These are phyloP conservation scores for Delphinus delphis DNA, from an alignment of 2,113 vertebrate species.

Conservation along the genomic window DNA sequence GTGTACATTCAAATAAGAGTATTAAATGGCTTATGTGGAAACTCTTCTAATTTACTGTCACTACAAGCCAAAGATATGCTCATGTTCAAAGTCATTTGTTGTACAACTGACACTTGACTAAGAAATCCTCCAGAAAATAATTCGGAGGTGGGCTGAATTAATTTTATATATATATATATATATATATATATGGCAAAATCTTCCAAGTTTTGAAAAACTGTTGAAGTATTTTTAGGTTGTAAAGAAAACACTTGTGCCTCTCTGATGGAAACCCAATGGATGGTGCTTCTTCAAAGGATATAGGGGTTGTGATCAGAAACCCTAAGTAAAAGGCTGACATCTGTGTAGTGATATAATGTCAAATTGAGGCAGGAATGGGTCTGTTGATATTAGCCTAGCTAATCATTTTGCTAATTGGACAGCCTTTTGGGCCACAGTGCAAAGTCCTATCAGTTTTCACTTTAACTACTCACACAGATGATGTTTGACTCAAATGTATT, in stretches of 20 bases:
- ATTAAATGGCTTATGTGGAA: neutral
- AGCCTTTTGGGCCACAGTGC: conserved; percentile 78
- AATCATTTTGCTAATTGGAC: conserved; percentile 87
- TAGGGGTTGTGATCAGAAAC: neutral
- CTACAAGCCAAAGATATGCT: neutral
- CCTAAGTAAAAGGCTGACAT: conserved; percentile 74
- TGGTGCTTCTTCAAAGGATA: neutral
- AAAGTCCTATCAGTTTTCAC: conserved; percentile 84
- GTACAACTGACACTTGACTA: neutral
- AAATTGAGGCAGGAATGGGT: conserved; percentile 78
- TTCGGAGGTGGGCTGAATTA: neutral
- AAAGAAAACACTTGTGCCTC: neutral
- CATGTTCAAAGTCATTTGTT: neutral
- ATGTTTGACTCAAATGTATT: conserved; percentile 89
- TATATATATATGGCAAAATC: neutral
- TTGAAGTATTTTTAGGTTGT: neutral
- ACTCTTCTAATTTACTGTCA: neutral
- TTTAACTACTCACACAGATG: conserved; percentile 86
- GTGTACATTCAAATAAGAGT: neutral
- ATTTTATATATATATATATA: neutral
- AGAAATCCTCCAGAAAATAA: neutral
- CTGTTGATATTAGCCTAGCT: conserved; percentile 88
- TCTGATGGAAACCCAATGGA: neutral
- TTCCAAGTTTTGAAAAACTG: neutral
- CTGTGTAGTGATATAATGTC: conserved; percentile 80